These are phyloP conservation scores for Rhodinocichla rosea DNA, from an alignment of 2,113 vertebrate genomes.

Conservation along the genomic window DNA sequence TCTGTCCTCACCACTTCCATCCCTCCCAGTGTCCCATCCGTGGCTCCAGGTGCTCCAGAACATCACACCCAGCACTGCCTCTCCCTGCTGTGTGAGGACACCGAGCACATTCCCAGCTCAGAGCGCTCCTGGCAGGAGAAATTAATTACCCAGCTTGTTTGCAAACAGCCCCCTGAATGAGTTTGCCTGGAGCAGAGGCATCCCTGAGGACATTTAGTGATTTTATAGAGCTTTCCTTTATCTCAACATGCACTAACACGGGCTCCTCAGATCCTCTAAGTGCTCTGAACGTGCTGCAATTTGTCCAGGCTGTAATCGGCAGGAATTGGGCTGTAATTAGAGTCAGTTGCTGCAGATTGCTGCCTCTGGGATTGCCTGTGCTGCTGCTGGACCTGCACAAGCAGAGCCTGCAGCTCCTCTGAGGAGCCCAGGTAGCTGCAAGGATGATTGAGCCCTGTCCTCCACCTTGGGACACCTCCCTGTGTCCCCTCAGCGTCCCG, in stretches of 20 bases:
- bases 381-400: neutral
- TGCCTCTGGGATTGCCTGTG: neutral
- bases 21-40: accelerated
- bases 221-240: conserved; percentile 20
- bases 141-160: neutral
- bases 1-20: accelerated
- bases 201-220: conserved; percentile 14
- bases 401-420: neutral
- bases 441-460: accelerated
- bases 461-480: neutral
- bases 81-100: accelerated
- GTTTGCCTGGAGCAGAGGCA: neutral
- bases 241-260: neutral
- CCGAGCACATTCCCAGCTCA: neutral
- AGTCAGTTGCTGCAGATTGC: neutral
- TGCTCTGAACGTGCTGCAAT: neutral
- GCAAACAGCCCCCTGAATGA: neutral
- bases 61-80: neutral
- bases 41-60: neutral
- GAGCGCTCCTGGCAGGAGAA: neutral
- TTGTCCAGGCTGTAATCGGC: conserved; percentile 22
- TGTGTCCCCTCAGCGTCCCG: neutral
- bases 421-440: neutral
- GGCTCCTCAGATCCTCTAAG: conserved; percentile 32
- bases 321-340: conserved; percentile 7